phyloP scores from a whole-genome alignment of 2,113 vertebrate species.

The Lota lota region DNA sequence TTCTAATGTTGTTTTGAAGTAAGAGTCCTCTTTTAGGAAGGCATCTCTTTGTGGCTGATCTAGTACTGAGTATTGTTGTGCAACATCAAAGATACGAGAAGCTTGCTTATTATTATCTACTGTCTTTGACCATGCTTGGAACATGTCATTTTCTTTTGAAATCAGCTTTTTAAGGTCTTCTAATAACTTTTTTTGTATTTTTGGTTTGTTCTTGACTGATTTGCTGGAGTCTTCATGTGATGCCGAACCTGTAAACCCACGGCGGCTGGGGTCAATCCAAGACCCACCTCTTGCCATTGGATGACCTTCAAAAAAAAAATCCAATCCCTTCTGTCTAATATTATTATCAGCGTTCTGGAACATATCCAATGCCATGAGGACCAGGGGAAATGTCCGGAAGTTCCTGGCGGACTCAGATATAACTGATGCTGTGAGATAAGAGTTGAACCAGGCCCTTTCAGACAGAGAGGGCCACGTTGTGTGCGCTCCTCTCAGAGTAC shows the following conservation, averaged over 20 bases:
- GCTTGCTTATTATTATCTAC: fast-evolving
- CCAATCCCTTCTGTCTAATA: neutral
- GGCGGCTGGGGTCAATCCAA: conserved; percentile 13
- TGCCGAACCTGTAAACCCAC: conserved; percentile 28
- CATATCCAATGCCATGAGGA: conserved; percentile 35
- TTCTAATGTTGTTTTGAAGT: no score
- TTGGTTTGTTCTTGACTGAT: no score
- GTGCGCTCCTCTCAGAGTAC: neutral
- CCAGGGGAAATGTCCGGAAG: conserved; percentile 39
- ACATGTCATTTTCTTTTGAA: fast-evolving
- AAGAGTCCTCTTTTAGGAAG: no score
- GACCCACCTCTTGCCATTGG: neutral
- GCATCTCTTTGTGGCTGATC: no score
- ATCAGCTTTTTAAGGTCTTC: fast-evolving
- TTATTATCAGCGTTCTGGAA: fast-evolving
- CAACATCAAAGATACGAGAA: neutral
- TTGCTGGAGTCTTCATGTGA: conserved; percentile 12
- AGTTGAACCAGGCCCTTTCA: conserved; percentile 2
- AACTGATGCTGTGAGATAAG: conserved; percentile 42
- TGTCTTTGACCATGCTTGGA: neutral
- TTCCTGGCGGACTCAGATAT: conserved; percentile 47
- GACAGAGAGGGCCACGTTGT: fast-evolving
- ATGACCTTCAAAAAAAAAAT: conserved; percentile 14
- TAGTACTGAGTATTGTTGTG: neutral
- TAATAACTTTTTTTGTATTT: neutral